Conservation (phyloP, 2,797 vertebrate species). For the Aldrovandia affinis region DNA sequence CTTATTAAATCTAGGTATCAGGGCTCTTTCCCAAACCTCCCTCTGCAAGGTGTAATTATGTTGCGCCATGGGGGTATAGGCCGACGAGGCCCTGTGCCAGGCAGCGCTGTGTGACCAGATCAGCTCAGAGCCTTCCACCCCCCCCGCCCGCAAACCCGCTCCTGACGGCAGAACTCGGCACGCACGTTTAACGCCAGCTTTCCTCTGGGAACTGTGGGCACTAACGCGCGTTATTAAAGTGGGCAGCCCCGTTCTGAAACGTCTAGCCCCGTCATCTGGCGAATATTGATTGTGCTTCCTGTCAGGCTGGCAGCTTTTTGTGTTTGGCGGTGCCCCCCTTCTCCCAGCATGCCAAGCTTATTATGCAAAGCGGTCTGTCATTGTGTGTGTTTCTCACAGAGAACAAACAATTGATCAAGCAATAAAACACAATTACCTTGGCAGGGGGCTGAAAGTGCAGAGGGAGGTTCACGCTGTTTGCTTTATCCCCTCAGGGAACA, state of each 20-base stretch:
- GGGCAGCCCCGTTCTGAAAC: slow-evolving; percentile 40
- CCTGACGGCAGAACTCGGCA: background rate
- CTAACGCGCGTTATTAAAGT: slow-evolving; percentile 36
- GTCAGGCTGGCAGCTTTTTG: slow-evolving; percentile 58
- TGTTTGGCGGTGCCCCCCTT: slow-evolving; percentile 39
- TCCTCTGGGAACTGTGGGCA: background rate
- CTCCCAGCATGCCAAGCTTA: slow-evolving; percentile 69
- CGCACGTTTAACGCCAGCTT: background rate
- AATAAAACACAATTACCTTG: slow-evolving; percentile 61
- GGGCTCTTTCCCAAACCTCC: slow-evolving; percentile 42
- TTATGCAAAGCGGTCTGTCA: slow-evolving; percentile 71
- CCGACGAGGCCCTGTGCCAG: slow-evolving; percentile 47
- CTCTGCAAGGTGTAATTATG: slow-evolving; percentile 61
- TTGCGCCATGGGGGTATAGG: slow-evolving; percentile 45
- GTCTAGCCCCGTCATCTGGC: slow-evolving; percentile 49
- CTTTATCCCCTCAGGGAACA: slow-evolving; percentile 28
- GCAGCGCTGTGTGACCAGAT: slow-evolving; percentile 33
- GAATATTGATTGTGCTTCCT: slow-evolving; percentile 64
- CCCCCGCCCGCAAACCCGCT: background rate
- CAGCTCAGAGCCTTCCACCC: background rate
- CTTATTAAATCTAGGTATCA: slow-evolving; percentile 39
- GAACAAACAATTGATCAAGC: slow-evolving; percentile 70
- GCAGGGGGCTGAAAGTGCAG: slow-evolving; percentile 38
- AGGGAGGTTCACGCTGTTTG: slow-evolving; percentile 35
- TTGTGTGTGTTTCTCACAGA: slow-evolving; percentile 61